Base-by-base conservation (phyloP, 2,797 vertebrate genomes). In the Pipistrellus pipistrellus region DNA sequence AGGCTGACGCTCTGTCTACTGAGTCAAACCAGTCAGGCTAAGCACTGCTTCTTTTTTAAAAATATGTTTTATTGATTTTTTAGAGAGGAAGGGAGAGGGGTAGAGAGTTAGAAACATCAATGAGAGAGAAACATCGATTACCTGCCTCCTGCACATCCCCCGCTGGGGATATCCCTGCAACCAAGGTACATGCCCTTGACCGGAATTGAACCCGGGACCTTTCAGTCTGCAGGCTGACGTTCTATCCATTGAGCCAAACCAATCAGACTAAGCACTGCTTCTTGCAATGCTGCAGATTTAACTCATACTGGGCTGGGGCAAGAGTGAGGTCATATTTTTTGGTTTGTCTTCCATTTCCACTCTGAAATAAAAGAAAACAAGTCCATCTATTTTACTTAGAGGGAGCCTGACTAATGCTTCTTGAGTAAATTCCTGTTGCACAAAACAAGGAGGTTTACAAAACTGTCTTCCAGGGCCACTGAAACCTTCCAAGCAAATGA, bases 381-480 rank as follows among this genome's bases (percentile, higher is more conserved):
- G 38, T 72, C 62, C 71, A 68, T 35, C 38, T 93, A 17, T 89
- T 90, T 94, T 66, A 20, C 73, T 85, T 32, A 30, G 59, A 69
- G 66, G 35, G 55, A 82, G 55, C 12, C 87, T 96, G 90, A 95
- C 88, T 97, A 96, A 93, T 38, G 83, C 48, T 96, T 96, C 68
- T 87, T 90, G 94, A 93, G 75, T 84, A 64, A 89, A 94, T 88
- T 88, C 87, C 89, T 64, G 68, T 30, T 94, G 73, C 69, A 85
- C 91, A 80, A 84, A 91, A 86, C 35, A 88, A 93, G 62, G 82
- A 93, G 78, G 12, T 84, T 93, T 89, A 92, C 41, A 62, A 96
- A 96, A 66, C 23, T 27, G 90, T 82, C 71, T 81, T 73, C 66
- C 20, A 51, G 48, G 77, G 93, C 68, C 89, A 85, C 59, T 46